Evolutionary conservation across 2,888 invertebrate species (phyloP), one percentile per base, ranked within the genome.

Genomic region (Adela reaumurella): DNA sequence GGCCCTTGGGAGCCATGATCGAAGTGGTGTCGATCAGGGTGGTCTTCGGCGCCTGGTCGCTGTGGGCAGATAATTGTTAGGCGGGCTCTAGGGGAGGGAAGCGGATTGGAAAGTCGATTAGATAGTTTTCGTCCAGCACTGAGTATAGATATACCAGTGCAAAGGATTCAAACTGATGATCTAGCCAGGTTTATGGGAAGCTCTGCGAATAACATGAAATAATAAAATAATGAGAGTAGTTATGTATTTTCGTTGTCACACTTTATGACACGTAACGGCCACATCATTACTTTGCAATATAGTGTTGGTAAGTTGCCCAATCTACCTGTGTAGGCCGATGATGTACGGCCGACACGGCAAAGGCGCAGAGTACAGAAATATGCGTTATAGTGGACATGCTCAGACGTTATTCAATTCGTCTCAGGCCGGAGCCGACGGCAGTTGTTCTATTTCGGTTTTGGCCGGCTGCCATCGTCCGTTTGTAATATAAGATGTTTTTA

Each of bases 1-100:
- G 87, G 58, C 94, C 94, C 46, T 91, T 87, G 17, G 88, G 82
- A 14, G 93, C 94, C 74, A 85, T 81, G 67, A 94, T 93, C 52
- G 76, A 70, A 42, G 91, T 87, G 17, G 93, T 92, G 68, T 94
- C 89, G 59, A 89, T 85, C 62, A 89, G 82, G 56, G 89, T 88
- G 42, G 88, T 89, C 66, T 81, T 87, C 47, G 90, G 90, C 51
- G 90, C 89, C 63, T 83, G 83, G 51, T 89, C 90, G 69, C 91
- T 91, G 66, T 53, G 56, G 35, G 4, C 24, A 24, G 5, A 24
- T 8, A 8, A 6, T 24, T 24, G 24, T 24, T 24, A 24, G 8
- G 24, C 24, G 8, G 4, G 24, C 24, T 24, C 24, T 6, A 24
- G 24, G 8, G 24, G 8, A 24, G n/a, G n/a, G n/a, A n/a, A n/a